These are phyloP conservation scores for Styela plicata DNA, from an alignment of 23 tunicate species.

Conservation along the genomic window DNA sequence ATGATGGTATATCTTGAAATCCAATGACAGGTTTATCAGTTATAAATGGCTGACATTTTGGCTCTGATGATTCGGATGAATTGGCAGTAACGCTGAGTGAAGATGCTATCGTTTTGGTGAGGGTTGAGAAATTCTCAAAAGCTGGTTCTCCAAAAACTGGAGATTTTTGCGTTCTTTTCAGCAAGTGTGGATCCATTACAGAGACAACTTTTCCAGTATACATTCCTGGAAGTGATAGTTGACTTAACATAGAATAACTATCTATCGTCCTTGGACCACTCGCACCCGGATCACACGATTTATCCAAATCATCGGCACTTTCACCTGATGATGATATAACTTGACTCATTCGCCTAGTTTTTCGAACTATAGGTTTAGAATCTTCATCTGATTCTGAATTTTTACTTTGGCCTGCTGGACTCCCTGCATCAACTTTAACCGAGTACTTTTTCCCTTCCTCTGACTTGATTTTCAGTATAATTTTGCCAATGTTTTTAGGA, in stretches of 20 bases:
- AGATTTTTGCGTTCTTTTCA: conserved; percentile 25
- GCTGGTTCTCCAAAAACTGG: conserved; percentile 69
- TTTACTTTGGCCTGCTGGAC: neutral
- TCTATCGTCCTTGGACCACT: neutral
- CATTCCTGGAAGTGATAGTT: neutral
- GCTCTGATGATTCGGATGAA: conserved; percentile 1
- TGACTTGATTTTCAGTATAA: conserved; percentile 69
- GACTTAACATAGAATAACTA: conserved; percentile 10
- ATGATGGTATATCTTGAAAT: conserved; percentile 35
- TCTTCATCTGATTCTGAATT: conserved; percentile 9
- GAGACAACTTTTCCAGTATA: neutral
- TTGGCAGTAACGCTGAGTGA: conserved; percentile 17
- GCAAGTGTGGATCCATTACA: neutral
- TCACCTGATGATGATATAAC: conserved; percentile 29
- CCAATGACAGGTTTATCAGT: conserved; percentile 23
- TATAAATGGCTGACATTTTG: conserved; percentile 16
- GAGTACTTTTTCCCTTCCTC: conserved; percentile 19
- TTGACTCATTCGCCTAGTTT: conserved; percentile 3
- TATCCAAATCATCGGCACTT: conserved; percentile 19
- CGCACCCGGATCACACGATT: neutral
- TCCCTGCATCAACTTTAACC: neutral
- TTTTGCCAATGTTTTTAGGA: conserved; percentile 37
- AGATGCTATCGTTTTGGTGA: neutral
- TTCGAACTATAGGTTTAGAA: conserved; percentile 1
- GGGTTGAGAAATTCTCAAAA: conserved; percentile 33